Evolutionary conservation across 2,113 vertebrate genomes (phyloP), one percentile per base, ranked within the genome.

Genomic region (Zapornia atra): DNA sequence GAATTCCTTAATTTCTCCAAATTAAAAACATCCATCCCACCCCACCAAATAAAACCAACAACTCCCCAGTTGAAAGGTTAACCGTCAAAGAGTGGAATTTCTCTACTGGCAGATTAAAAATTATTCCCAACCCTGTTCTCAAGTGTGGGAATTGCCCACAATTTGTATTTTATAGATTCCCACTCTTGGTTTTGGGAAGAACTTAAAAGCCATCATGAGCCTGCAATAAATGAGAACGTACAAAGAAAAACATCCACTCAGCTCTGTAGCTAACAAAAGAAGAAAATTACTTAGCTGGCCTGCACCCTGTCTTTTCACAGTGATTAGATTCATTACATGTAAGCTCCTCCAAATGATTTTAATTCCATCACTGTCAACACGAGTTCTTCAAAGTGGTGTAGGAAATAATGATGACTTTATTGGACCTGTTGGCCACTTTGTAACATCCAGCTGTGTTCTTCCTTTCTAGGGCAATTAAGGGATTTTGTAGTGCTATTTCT

Each of bases 51-150:
- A 36, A 73, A 44, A 14, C 26, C 51, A 50, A 50, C 51, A 53
- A 53, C 18, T 48, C 46, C 24, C 19, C 33, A 53, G 0, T 0
- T 8, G 20, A 65, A 1, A 34, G 5, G 2, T 19, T 53, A 33
- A 53, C 22, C 24, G 5, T 9, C n/a, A 56, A 31, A 54, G 21
- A 76, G 7, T 29, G 6, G 46, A 72, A 14, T 5, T 71, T 34
- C 14, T 70, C 24, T 31, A 29, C 28, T 5, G 7, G 4, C 6
- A 53, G 15, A 42, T 4, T 20, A 18, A 66, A 86, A 80, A 7
- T 22, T 64, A 51, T 10, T 18, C 40, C 29, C 22, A 61, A 1
- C 10, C 14, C 60, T 11, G 16, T 51, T 69, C 15, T 68, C 29
- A 28, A 5, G 36, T 53, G 68, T 25, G 15, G 53, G 33, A 82